phyloP scores from a whole-genome alignment of 2,888 invertebrate genomes.

The Lasiommata megera region DNA sequence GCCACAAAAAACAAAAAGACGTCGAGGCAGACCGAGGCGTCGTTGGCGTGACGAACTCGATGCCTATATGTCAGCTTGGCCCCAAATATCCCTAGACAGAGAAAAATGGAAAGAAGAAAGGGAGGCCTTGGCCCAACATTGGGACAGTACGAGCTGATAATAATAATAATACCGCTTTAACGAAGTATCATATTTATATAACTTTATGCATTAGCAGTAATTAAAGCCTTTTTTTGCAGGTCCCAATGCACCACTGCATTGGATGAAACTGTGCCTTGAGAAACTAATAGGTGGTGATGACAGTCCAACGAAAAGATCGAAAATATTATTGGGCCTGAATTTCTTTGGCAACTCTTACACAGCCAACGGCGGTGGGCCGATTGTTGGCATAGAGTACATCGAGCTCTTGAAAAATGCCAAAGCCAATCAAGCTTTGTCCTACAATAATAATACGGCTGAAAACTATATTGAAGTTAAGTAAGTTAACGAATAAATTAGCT shows the following conservation, averaged over 20 bases:
- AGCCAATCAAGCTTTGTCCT: conserved; percentile 85
- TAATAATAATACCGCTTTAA: too few species aligned
- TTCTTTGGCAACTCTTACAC: conserved; percentile 96
- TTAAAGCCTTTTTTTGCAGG: conserved; percentile 80
- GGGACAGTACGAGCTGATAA: too few species aligned
- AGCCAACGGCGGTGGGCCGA: conserved; percentile 90
- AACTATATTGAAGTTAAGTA: conserved; percentile 93
- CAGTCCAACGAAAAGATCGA: conserved; percentile 82
- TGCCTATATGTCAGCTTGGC: too few species aligned
- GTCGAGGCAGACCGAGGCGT: too few species aligned
- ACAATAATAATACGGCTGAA: conserved; percentile 89
- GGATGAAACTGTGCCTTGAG: conserved; percentile 90
- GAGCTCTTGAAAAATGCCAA: conserved; percentile 87
- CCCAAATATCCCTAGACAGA: too few species aligned
- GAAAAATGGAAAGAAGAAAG: too few species aligned
- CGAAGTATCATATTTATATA: too few species aligned
- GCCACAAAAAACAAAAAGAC: too few species aligned
- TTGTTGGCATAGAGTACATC: conserved; percentile 89
- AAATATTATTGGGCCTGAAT: conserved; percentile 94
- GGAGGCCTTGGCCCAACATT: too few species aligned
- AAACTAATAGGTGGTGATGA: conserved; percentile 84
- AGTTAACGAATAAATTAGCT: conserved; percentile 43
- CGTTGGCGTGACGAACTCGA: too few species aligned
- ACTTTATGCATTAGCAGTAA: too few species aligned
- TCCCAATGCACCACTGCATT: conserved; percentile 93